phyloP scores from a whole-genome alignment of 2,113 vertebrate species.

The Ochotona curzoniae region DNA sequence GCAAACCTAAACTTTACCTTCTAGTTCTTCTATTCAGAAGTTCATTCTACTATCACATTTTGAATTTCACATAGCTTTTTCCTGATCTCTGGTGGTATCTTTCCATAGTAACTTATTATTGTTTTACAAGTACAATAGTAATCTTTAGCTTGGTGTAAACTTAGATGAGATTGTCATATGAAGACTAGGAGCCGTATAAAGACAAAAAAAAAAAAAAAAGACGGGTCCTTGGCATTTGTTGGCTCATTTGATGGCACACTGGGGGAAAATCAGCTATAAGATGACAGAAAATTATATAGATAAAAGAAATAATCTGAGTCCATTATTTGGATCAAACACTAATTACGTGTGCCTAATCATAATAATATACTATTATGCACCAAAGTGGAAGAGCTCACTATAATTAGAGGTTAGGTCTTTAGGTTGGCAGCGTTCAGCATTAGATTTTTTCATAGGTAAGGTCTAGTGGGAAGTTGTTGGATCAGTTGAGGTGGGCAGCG shows the following conservation, averaged over 20 bases:
- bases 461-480: too few species aligned
- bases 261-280: not conserved
- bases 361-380: not conserved
- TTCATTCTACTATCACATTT: not conserved
- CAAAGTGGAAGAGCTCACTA: too few species aligned
- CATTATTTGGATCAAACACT: not conserved
- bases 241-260: not conserved
- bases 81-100: not conserved
- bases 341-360: conserved; percentile 12
- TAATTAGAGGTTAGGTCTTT: too few species aligned
- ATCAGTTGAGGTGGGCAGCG: too few species aligned
- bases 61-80: not conserved
- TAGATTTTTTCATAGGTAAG: too few species aligned
- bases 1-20: conserved; percentile 24
- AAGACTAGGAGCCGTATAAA: not conserved
- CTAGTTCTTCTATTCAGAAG: conserved; percentile 6
- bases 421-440: too few species aligned
- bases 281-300: conserved; percentile 1
- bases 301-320: not conserved
- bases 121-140: not conserved
- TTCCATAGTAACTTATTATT: not conserved
- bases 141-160: not conserved
- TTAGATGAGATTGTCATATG: not conserved
- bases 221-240: not conserved
- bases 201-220: not conserved